phyloP scores from a whole-genome alignment of 1,140 invertebrate genomes.

The Telenomus remus region DNA sequence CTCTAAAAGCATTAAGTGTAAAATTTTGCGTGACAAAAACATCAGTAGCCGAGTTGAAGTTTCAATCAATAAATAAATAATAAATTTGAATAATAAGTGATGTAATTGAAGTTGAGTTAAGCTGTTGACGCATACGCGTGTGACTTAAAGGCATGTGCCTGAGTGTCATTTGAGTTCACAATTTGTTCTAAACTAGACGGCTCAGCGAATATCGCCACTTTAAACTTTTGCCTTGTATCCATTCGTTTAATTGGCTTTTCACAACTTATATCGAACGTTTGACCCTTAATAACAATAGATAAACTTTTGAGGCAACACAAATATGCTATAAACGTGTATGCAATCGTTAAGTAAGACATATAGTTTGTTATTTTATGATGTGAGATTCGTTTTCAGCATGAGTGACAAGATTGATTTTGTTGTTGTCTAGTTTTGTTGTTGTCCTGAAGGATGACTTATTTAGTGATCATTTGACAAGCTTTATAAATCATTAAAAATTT shows the following conservation, averaged over 20 bases:
- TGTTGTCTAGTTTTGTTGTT: too few relatives aligned
- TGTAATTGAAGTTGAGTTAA: constrained; percentile 35
- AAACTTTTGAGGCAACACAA: constrained; percentile 14
- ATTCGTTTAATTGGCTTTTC: constrained; percentile 42
- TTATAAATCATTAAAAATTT: constrained; percentile 38
- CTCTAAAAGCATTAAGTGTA: too few relatives aligned
- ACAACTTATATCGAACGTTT: constrained; percentile 39
- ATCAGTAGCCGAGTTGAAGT: too few relatives aligned
- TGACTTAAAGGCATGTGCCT: constrained; percentile 26
- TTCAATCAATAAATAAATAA: too few relatives aligned
- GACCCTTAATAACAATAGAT: constrained; percentile 14
- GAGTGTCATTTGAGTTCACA: constrained; percentile 38
- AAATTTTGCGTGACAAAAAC: too few relatives aligned
- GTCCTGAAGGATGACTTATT: not conserved
- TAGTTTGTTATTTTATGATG: too few relatives aligned
- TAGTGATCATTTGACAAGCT: constrained; percentile 26
- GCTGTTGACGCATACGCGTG: constrained; percentile 21
- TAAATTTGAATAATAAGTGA: constrained; percentile 36
- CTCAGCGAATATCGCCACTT: constrained; percentile 40
- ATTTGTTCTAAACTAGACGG: constrained; percentile 35
- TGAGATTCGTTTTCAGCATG: too few relatives aligned
- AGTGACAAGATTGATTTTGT: too few relatives aligned
- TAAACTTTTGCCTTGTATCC: constrained; percentile 40
- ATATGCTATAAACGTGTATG: too few relatives aligned
- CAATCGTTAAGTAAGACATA: too few relatives aligned